phyloP scores from a whole-genome alignment of 2,113 vertebrate species.

The Dasypus novemcinctus region DNA sequence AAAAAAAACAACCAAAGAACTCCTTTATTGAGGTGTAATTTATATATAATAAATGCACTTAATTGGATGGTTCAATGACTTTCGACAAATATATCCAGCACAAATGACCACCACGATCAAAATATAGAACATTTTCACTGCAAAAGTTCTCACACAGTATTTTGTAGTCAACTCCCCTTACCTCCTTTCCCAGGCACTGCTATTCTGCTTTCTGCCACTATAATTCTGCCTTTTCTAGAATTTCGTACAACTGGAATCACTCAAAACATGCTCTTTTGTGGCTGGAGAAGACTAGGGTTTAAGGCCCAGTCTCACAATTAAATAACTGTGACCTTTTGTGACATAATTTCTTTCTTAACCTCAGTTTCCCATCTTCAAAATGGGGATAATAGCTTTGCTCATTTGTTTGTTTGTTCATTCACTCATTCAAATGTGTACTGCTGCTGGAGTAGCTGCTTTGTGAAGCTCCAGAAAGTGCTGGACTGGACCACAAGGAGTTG shows the following conservation, averaged over 20 bases:
- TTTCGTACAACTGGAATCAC: background rate
- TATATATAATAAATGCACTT: background rate
- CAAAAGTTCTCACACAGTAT: background rate
- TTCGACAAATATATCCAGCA: background rate
- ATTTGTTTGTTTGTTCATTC: background rate
- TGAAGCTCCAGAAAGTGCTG: background rate
- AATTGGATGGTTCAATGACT: background rate
- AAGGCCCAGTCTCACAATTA: background rate
- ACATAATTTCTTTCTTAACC: background rate
- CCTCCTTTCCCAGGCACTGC: rapidly evolving
- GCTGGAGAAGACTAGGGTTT: background rate
- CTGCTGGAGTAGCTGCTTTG: too few species aligned
- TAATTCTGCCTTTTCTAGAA: background rate
- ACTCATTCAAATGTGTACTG: rapidly evolving
- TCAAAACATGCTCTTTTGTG: background rate
- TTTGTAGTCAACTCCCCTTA: rapidly evolving
- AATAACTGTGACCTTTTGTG: background rate
- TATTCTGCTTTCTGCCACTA: background rate
- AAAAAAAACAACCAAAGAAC: background rate
- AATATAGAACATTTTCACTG: background rate
- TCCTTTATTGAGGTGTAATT: background rate
- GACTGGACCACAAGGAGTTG: too few species aligned
- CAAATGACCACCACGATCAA: background rate
- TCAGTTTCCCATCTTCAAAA: background rate
- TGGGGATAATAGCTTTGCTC: too few species aligned